Conservation (phyloP, 2,888 invertebrate species). For the Harpalus rufipes region DNA sequence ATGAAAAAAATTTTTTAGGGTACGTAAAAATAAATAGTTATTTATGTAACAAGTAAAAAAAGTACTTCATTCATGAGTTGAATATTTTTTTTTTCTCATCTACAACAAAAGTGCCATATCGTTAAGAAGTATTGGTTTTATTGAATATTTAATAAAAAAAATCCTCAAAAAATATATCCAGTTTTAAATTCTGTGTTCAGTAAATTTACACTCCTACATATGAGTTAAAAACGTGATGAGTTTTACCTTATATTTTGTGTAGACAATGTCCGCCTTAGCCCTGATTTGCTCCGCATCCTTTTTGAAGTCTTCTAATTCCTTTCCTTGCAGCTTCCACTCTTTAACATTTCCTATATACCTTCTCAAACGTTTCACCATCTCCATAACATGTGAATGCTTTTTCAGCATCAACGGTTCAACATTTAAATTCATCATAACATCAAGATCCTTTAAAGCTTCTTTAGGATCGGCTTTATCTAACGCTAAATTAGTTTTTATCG, state of each 20-base stretch:
- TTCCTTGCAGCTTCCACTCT: conserved; percentile 84
- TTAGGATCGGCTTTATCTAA: conserved; percentile 86
- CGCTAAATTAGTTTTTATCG: conserved; percentile 84
- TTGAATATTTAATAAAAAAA: no score
- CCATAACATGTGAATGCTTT: conserved; percentile 88
- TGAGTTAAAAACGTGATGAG: no score
- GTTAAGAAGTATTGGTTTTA: no score
- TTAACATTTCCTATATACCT: conserved; percentile 89
- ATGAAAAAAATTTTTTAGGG: no score
- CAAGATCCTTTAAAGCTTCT: conserved; percentile 84
- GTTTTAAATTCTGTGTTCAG: no score
- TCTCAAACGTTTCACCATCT: conserved; percentile 86
- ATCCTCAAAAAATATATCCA: no score
- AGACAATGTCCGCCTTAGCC: conserved; percentile 83
- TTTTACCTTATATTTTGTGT: conserved; percentile 79
- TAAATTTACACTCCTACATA: no score
- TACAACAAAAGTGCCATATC: no score
- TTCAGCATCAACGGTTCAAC: conserved; percentile 87
- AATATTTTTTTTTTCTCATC: no score
- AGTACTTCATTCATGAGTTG: no score
- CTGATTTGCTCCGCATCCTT: conserved; percentile 85
- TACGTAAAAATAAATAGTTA: no score
- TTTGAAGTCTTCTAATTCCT: conserved; percentile 82
- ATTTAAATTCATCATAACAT: conserved; percentile 80
- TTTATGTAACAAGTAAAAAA: no score